Conservation (phyloP, 2,797 vertebrate genomes). For the Catostomus latipinnis region DNA sequence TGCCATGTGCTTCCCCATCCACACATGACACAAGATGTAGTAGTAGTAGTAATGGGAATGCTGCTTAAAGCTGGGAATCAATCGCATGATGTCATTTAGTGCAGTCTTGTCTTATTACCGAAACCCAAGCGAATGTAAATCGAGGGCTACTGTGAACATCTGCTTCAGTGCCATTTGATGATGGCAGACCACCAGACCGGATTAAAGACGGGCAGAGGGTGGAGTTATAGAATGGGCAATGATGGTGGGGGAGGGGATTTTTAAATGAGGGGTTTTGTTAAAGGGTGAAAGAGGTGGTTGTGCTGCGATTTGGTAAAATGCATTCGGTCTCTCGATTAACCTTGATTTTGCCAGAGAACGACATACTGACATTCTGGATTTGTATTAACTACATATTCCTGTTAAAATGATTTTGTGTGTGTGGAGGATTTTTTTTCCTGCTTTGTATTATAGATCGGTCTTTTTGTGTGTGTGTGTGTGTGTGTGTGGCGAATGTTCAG, state of each 20-base stretch:
- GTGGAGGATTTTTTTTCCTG: too few species aligned
- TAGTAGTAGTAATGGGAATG: too few species aligned
- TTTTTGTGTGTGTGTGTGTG: too few species aligned
- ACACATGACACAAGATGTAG: neutral
- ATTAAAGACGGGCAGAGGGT: neutral
- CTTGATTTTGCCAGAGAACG: neutral
- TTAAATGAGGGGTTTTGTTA: conserved; percentile 10
- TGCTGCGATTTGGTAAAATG: neutral
- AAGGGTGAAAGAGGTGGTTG: neutral
- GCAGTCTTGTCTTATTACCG: neutral
- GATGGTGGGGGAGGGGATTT: neutral
- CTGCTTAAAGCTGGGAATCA: neutral
- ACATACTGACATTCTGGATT: neutral
- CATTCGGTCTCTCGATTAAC: too few species aligned
- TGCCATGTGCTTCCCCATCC: neutral
- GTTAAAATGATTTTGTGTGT: too few species aligned
- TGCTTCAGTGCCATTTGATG: neutral
- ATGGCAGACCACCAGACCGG: conserved; percentile 6
- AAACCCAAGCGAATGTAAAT: neutral
- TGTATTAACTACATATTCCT: neutral
- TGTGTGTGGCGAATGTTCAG: too few species aligned
- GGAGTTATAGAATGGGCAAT: neutral
- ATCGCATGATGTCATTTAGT: neutral
- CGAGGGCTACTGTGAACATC: neutral
- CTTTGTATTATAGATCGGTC: too few species aligned